Evolutionary conservation across 2,797 vertebrate genomes (phyloP).

Genomic region (Notamacropus eugenii): DNA sequence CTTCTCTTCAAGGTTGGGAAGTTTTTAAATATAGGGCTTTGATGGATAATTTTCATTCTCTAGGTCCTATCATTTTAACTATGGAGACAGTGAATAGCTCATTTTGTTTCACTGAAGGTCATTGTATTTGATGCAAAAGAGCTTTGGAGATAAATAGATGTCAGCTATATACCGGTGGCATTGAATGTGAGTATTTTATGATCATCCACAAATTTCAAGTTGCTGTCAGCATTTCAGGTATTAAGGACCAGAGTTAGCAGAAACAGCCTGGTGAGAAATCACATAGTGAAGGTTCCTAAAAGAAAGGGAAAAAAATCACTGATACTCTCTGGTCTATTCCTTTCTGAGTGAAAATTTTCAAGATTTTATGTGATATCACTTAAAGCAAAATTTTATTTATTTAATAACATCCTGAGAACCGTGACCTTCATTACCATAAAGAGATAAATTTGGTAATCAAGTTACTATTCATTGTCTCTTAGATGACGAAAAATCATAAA

Average conservation of each 20-base stretch:
- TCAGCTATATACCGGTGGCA: background rate
- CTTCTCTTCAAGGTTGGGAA: background rate
- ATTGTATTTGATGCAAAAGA: slow-evolving; percentile 36
- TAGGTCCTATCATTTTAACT: slow-evolving; percentile 13
- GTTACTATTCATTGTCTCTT: background rate
- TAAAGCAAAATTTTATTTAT: background rate
- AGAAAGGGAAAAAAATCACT: background rate
- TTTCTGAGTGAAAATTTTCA: background rate
- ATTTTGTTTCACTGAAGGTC: slow-evolving; percentile 7
- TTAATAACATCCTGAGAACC: background rate
- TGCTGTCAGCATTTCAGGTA: background rate
- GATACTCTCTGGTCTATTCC: background rate
- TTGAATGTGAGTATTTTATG: background rate
- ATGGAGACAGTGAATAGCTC: background rate
- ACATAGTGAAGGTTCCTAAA: background rate
- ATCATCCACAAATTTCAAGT: background rate
- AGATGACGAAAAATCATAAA: background rate
- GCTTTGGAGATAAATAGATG: background rate
- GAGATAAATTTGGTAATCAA: background rate
- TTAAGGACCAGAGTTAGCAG: background rate
- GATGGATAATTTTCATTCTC: background rate
- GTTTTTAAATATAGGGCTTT: background rate
- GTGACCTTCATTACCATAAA: background rate
- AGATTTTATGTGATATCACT: background rate
- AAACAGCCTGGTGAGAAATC: slow-evolving; percentile 17